Evolutionary conservation across 2,888 invertebrate species (phyloP).

Genomic region (Andricus quercusramuli): DNA sequence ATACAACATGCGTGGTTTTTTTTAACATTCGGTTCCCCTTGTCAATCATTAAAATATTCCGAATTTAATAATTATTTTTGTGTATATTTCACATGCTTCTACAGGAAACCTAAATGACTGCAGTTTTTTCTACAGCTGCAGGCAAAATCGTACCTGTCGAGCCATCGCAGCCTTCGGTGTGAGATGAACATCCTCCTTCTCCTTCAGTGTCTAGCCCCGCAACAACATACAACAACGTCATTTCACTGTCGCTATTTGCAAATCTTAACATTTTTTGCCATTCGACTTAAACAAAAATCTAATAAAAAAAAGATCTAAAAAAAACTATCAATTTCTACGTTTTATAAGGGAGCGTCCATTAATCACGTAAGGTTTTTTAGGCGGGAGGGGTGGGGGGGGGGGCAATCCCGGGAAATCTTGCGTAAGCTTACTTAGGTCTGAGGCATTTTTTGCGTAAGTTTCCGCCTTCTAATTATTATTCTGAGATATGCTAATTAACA

Average conservation of each 20-base stretch:
- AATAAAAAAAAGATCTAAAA: background rate
- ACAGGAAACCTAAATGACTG: conserved; percentile 68
- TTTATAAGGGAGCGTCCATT: background rate
- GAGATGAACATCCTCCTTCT: conserved; percentile 92
- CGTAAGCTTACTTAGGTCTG: too few species aligned
- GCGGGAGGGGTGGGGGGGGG: too few species aligned
- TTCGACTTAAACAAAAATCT: background rate
- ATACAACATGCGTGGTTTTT: too few species aligned
- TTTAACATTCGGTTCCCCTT: background rate
- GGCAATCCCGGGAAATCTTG: too few species aligned
- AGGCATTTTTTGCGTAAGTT: too few species aligned
- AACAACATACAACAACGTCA: conserved; percentile 75
- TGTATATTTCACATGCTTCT: conserved; percentile 65
- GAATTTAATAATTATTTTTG: background rate
- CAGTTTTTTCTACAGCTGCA: conserved; percentile 74
- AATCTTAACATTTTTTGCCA: conserved; percentile 15
- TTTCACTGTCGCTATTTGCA: conserved; percentile 63
- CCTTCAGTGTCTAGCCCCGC: conserved; percentile 87
- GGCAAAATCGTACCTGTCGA: conserved; percentile 87
- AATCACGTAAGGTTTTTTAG: too few species aligned
- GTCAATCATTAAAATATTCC: background rate
- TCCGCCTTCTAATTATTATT: too few species aligned
- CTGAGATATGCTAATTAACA: too few species aligned
- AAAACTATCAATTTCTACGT: background rate
- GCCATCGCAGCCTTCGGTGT: conserved; percentile 96